Percentiles rank a stretch among this genome's conserved stretches.
These are phyloP conservation scores for Remorina albescens DNA, from an alignment of 2,797 vertebrate species.

Conservation along the genomic window DNA sequence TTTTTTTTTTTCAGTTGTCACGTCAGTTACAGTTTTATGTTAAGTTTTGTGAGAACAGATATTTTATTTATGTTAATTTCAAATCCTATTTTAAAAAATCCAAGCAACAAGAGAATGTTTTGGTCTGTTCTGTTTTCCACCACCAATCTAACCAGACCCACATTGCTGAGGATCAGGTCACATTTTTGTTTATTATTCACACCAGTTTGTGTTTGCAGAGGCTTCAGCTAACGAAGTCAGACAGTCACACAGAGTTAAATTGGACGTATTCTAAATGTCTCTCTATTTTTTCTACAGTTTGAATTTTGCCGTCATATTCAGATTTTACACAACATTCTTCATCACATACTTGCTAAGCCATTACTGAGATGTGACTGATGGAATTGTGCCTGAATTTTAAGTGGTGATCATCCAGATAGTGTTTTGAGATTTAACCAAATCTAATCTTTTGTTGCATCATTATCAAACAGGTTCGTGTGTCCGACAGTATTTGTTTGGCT, in stretches of 20 bases:
- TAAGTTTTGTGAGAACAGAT: too few relatives aligned
- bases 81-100: too few relatives aligned
- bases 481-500: background rate
- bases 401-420: background rate
- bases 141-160: too few relatives aligned
- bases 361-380: background rate
- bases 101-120: too few relatives aligned
- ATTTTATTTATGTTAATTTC: too few relatives aligned
- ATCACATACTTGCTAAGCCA: background rate
- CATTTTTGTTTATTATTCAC: too few relatives aligned
- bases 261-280: constrained; percentile 7
- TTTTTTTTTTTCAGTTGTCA: too few relatives aligned
- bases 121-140: too few relatives aligned
- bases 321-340: background rate
- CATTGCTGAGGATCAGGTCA: too few relatives aligned
- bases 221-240: background rate
- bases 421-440: background rate
- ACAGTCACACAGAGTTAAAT: background rate
- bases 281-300: background rate
- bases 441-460: background rate
- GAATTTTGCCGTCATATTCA: background rate
- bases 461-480: background rate
- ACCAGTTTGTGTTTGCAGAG: background rate
- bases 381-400: too few relatives aligned
- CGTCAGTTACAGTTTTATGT: too few relatives aligned